Evolutionary conservation across 2,888 invertebrate species (phyloP).

Genomic region (Lasioglossum zephyrum): DNA sequence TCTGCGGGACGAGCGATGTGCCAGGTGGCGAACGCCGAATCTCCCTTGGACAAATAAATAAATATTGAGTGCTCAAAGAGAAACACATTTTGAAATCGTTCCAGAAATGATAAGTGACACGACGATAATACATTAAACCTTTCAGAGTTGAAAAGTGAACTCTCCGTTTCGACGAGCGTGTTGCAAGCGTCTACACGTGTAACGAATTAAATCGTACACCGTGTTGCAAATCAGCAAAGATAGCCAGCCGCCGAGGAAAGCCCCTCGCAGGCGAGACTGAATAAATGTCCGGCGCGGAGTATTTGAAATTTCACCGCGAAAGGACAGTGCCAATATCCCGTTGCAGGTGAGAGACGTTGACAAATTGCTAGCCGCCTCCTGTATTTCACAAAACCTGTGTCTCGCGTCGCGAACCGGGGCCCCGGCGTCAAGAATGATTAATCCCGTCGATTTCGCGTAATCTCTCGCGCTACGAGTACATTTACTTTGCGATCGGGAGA

Average conservation of each 20-base stretch:
- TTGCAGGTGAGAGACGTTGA: conserved; percentile 8
- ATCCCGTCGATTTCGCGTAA: conserved; percentile 66
- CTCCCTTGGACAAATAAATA: conserved; percentile 29
- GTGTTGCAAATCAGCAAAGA: not conserved
- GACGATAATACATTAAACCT: not conserved
- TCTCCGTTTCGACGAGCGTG: not conserved
- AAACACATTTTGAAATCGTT: not conserved
- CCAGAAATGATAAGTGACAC: not conserved
- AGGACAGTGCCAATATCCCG: not conserved
- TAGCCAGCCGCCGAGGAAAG: not conserved
- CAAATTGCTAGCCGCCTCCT: not conserved
- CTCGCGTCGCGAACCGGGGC: not conserved
- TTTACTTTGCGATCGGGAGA: not conserved
- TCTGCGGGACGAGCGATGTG: conserved; percentile 60
- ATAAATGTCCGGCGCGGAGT: not conserved
- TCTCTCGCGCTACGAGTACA: not conserved
- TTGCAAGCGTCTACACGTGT: not conserved
- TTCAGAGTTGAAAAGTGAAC: not conserved
- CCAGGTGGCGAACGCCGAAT: conserved; percentile 18
- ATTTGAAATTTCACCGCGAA: not conserved
- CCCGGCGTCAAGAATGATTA: conserved; percentile 33
- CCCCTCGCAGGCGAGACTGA: not conserved
- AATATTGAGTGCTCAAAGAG: not conserved
- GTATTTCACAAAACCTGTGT: conserved; percentile 16
- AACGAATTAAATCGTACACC: not conserved